Percentiles rank a stretch among this genome's conserved stretches.
These are phyloP conservation scores for Phytoseiulus persimilis DNA, from an alignment of 2,888 invertebrate species.

Conservation along the genomic window DNA sequence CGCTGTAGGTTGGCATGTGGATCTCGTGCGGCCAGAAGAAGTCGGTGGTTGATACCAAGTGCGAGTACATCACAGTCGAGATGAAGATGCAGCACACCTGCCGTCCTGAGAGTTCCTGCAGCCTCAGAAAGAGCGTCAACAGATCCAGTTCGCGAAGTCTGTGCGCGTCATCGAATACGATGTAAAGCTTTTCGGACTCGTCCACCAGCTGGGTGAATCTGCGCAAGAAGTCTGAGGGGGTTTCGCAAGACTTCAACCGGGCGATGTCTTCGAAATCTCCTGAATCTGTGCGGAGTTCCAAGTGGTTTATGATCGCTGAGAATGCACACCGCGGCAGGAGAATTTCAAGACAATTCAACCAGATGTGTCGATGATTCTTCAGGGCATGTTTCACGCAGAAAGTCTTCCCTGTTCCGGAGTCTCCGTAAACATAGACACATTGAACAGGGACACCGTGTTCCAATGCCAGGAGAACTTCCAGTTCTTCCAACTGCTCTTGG, in stretches of 20 bases:
- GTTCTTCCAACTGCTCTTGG: not conserved
- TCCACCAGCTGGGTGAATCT: not conserved
- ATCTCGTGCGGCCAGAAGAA: slow-evolving; percentile 64
- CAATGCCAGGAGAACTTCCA: not conserved
- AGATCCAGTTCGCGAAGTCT: slow-evolving; percentile 65
- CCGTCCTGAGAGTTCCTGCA: slow-evolving; percentile 57
- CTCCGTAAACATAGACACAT: slow-evolving; percentile 65
- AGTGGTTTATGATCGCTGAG: not conserved
- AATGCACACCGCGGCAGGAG: not conserved
- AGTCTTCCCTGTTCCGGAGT: slow-evolving; percentile 75
- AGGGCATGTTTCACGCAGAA: slow-evolving; percentile 60
- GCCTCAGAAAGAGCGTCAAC: slow-evolving; percentile 63
- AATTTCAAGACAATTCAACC: slow-evolving; percentile 57
- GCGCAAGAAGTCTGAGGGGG: not conserved
- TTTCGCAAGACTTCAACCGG: not conserved
- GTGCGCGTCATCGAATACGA: slow-evolving; percentile 69
- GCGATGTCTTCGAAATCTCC: slow-evolving; percentile 9
- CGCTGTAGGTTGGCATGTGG: slow-evolving; percentile 70
- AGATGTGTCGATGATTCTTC: slow-evolving; percentile 62
- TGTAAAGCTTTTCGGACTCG: not conserved
- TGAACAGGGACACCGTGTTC: slow-evolving; percentile 5
- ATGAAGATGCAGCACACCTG: slow-evolving; percentile 24
- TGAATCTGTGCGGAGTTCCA: not conserved
- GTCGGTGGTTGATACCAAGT: slow-evolving; percentile 64
- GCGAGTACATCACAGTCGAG: not conserved